A percentile compares a stretch with the other conserved stretches of the same genome.
These are phyloP conservation scores for Dolichotis patagonum DNA, from an alignment of 2,113 vertebrate genomes.

Conservation along the genomic window DNA sequence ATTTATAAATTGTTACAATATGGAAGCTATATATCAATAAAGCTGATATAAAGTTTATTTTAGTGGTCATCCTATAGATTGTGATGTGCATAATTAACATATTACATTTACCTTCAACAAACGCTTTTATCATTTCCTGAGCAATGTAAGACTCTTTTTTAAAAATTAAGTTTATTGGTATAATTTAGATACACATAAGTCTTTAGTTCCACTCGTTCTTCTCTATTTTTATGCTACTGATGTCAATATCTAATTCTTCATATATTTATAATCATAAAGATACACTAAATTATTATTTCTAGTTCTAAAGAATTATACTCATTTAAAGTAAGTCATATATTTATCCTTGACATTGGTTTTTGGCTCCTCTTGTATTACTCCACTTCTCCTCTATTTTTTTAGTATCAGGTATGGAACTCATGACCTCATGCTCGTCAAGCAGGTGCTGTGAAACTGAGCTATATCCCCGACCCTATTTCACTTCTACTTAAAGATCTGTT, in stretches of 20 bases:
- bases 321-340: neutral
- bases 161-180: neutral
- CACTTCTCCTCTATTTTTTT: too few relatives aligned
- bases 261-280: neutral
- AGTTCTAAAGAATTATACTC: neutral
- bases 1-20: neutral
- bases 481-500: neutral
- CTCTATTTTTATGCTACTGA: slow-evolving; percentile 11
- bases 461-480: too few relatives aligned
- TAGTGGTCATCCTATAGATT: neutral
- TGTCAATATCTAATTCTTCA: neutral
- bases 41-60: neutral
- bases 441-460: too few relatives aligned
- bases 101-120: slow-evolving; percentile 2
- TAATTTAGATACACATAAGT: neutral
- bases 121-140: neutral
- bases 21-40: neutral
- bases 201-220: neutral
- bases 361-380: neutral
- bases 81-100: neutral
- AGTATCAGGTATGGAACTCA: too few relatives aligned
- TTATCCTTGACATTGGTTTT: neutral
- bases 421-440: too few relatives aligned
- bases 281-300: neutral
- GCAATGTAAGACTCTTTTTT: neutral